Percentiles rank a stretch among this genome's conserved stretches.
These are phyloP conservation scores for Charanyca ferruginea DNA, from an alignment of 2,888 invertebrate species.

Conservation along the genomic window DNA sequence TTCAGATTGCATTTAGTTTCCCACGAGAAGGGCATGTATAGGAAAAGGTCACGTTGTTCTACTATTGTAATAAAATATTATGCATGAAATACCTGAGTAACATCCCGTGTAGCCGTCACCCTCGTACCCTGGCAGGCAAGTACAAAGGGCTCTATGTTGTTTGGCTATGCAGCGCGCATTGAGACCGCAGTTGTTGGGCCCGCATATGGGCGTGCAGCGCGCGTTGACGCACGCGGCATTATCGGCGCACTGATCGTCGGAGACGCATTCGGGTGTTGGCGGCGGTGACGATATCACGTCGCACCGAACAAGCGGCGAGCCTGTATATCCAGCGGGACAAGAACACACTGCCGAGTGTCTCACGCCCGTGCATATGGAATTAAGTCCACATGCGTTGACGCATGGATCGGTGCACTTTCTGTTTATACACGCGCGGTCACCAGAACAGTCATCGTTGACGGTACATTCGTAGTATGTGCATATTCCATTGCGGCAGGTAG, in stretches of 20 bases:
- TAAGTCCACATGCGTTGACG: slow-evolving; percentile 95
- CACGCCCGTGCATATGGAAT: slow-evolving; percentile 95
- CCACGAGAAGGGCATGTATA: too few relatives aligned
- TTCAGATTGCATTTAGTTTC: too few relatives aligned
- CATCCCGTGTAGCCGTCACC: slow-evolving; percentile 96
- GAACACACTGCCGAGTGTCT: slow-evolving; percentile 95
- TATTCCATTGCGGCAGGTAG: slow-evolving; percentile 92
- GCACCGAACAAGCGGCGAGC: slow-evolving; percentile 95
- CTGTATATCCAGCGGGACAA: slow-evolving; percentile 95
- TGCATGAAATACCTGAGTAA: slow-evolving; percentile 90
- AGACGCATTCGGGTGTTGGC: slow-evolving; percentile 94
- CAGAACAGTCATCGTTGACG: slow-evolving; percentile 96
- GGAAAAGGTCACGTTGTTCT: not conserved
- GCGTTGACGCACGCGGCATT: slow-evolving; percentile 95
- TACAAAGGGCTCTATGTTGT: slow-evolving; percentile 95
- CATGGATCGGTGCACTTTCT: slow-evolving; percentile 97
- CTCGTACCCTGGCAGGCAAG: slow-evolving; percentile 95
- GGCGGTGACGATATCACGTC: slow-evolving; percentile 79
- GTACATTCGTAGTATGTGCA: slow-evolving; percentile 96
- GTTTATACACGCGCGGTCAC: slow-evolving; percentile 95
- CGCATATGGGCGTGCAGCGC: slow-evolving; percentile 94
- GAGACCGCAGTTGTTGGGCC: slow-evolving; percentile 93
- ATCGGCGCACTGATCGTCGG: slow-evolving; percentile 95
- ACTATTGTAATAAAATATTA: not conserved
- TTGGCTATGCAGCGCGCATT: slow-evolving; percentile 95